Conservation (phyloP, 2,797 vertebrate species). For the Pseudomugil tenellus region DNA sequence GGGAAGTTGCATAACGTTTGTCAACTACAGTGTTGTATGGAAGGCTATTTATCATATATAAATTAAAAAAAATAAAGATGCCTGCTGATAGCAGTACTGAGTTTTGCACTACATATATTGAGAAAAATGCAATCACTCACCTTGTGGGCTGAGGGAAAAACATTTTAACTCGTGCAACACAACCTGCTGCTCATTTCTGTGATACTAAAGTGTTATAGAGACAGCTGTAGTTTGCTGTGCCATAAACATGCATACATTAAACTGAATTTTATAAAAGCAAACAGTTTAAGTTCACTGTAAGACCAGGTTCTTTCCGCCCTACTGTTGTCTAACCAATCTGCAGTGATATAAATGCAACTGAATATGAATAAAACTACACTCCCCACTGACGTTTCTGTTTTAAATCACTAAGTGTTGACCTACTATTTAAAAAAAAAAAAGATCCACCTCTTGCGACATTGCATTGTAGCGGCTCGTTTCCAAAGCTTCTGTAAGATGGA, state of each 20-base stretch:
- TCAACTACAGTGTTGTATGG: too few species aligned
- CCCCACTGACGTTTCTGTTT: neutral
- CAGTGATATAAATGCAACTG: neutral
- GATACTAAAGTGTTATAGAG: neutral
- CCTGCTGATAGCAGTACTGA: too few species aligned
- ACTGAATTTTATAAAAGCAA: neutral
- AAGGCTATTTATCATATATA: too few species aligned
- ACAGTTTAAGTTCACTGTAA: neutral
- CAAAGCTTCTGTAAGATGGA: constrained; percentile 6
- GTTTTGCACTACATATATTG: too few species aligned
- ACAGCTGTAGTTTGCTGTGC: neutral
- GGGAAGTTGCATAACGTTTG: too few species aligned
- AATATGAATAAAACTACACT: neutral
- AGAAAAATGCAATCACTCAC: too few species aligned
- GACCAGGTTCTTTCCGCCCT: neutral
- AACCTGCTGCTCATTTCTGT: neutral
- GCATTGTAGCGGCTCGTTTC: neutral
- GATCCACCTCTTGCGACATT: neutral
- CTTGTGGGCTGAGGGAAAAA: too few species aligned
- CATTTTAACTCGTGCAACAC: too few species aligned
- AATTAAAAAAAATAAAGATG: too few species aligned
- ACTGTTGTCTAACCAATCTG: neutral
- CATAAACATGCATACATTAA: too few species aligned
- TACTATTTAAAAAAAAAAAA: neutral
- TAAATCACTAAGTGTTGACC: neutral